A percentile compares a stretch with the other conserved stretches of the same genome.
These are phyloP conservation scores for Megaustenia siamemsis DNA, from an alignment of 2,888 invertebrate species.

Conservation along the genomic window DNA sequence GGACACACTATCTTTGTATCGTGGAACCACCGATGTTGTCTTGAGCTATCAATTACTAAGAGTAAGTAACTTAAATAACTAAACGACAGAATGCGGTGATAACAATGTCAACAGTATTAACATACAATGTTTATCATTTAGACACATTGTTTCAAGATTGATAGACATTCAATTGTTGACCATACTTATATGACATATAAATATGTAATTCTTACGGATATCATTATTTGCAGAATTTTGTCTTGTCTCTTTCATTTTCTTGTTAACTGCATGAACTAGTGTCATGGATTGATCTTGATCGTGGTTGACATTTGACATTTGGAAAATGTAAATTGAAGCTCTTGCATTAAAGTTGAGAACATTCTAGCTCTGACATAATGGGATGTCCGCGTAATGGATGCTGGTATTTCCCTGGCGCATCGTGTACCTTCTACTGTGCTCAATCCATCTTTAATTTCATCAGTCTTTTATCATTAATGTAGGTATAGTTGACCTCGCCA, in stretches of 20 bases:
- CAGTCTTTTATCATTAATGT: not conserved
- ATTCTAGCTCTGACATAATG: not conserved
- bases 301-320: conserved; percentile 11
- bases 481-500: not conserved
- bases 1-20: too few relatives aligned
- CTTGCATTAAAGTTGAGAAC: not conserved
- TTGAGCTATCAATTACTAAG: too few relatives aligned
- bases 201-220: too few relatives aligned
- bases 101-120: too few relatives aligned
- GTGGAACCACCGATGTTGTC: too few relatives aligned
- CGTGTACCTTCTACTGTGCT: not conserved
- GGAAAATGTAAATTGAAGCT: not conserved
- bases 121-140: too few relatives aligned
- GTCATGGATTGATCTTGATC: conserved; percentile 8
- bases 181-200: too few relatives aligned
- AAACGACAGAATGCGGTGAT: too few relatives aligned
- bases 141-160: too few relatives aligned
- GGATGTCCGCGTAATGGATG: not conserved
- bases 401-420: not conserved
- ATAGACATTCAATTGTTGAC: too few relatives aligned
- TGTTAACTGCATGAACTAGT: not conserved
- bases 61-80: too few relatives aligned
- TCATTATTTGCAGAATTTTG: too few relatives aligned
- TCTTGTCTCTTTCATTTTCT: not conserved
- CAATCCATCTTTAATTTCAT: not conserved